Base-by-base conservation (phyloP, 2,888 invertebrate species). In the Arctia plantaginis region DNA sequence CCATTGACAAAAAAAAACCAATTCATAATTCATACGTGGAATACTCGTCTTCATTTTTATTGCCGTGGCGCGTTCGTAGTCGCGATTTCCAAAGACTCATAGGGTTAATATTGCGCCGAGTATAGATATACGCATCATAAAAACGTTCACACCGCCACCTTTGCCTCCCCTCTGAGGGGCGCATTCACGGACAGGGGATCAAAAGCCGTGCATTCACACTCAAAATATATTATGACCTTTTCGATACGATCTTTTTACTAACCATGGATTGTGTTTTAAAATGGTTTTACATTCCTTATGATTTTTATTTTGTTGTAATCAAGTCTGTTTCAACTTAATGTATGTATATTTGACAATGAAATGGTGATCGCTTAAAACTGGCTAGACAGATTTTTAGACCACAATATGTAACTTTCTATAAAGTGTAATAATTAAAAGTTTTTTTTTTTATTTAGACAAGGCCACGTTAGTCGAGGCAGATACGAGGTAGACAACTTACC, bases 161-260 rank as follows among this genome's bases (percentile, higher is more conserved):
- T 73, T 76, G 68, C 68, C 66, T 67, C 78, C 79, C 80, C 79
- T 75, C 79, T 71, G 77, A 82, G 72, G 84, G 84, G 85, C 70
- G 83, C 74, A 65, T 66, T 73, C 75, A 78, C 73, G 83, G 88
- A 86, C 85, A 86, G 83, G 85, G 89, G 89, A 89, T 89, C 88
- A 87, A 87, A 85, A 85, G 86, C 81, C 83, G 83, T 86, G 86
- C 89, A 88, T 88, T 88, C 86, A 88, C 87, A 88, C 89, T 89
- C 84, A 86, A 86, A 88, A 88, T 80, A 81, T 82, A 86, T 83
- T 79, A 82, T 84, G 86, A 87, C 88, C 87, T 87, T 88, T 88
- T 87, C 86, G 79, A 83, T 85, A 84, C 80, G 81, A 84, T 82
- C 82, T 82, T 85, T 88, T 86, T 85, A 86, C 85, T 83, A 82